Conservation (phyloP, 2,888 invertebrate species). For the Eremobia ochroleuca region DNA sequence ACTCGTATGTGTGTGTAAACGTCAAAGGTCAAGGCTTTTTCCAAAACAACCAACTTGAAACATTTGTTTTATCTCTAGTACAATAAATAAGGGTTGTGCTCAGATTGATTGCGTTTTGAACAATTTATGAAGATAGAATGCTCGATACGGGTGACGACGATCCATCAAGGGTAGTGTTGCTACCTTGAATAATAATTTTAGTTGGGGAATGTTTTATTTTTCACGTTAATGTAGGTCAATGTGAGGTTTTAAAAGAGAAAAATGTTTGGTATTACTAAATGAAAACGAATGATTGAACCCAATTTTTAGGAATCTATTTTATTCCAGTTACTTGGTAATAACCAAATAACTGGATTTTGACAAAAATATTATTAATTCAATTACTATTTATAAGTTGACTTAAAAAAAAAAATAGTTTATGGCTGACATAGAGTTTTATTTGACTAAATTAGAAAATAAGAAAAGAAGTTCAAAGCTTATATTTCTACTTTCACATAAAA, state of each 20-base stretch:
- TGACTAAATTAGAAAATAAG: too few species aligned
- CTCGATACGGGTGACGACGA: conserved; percentile 51
- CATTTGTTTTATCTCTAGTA: conserved; percentile 61
- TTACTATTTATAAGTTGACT: too few species aligned
- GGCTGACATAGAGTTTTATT: too few species aligned
- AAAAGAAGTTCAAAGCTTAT: too few species aligned
- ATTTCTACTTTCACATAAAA: too few species aligned
- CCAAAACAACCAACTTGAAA: conserved; percentile 33
- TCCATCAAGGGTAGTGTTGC: conserved; percentile 50
- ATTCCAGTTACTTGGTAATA: not conserved
- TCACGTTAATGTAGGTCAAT: conserved; percentile 26
- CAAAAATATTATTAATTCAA: not conserved
- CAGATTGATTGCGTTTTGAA: conserved; percentile 68
- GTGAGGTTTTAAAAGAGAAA: not conserved
- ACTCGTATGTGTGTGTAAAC: not conserved
- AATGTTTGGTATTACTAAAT: not conserved
- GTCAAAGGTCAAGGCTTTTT: conserved; percentile 33
- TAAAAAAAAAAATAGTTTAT: too few species aligned
- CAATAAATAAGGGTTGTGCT: conserved; percentile 62
- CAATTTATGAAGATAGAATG: conserved; percentile 71
- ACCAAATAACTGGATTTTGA: not conserved
- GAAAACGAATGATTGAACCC: not conserved
- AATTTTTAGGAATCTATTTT: not conserved
- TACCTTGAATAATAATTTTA: conserved; percentile 61
- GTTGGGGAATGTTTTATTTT: conserved; percentile 37